Conservation (phyloP, 2,888 invertebrate species). For the Thera obeliscata region DNA sequence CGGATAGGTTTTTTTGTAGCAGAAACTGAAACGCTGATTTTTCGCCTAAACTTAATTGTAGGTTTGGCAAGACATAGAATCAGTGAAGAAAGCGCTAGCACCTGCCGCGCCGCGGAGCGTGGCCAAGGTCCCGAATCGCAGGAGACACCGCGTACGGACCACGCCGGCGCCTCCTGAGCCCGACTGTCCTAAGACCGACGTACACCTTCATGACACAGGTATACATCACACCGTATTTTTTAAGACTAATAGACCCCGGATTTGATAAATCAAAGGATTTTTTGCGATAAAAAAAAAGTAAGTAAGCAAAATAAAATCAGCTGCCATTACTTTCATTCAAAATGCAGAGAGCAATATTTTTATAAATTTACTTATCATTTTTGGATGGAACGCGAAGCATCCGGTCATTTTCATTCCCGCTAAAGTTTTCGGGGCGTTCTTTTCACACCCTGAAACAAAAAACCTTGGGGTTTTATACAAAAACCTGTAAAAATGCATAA, state of each 20-base stretch:
- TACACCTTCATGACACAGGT: slow-evolving; percentile 58
- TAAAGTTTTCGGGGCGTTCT: neutral
- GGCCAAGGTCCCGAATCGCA: slow-evolving; percentile 70
- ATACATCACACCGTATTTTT: neutral
- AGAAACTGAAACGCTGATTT: no score
- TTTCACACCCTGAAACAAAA: neutral
- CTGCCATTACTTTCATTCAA: no score
- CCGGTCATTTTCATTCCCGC: no score
- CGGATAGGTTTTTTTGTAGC: no score
- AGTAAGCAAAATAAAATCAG: no score
- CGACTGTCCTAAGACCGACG: slow-evolving; percentile 70
- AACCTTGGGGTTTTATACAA: neutral
- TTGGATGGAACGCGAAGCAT: no score
- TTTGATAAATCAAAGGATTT: no score
- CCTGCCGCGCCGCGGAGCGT: slow-evolving; percentile 82
- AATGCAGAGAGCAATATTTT: no score
- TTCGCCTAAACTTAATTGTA: slow-evolving; percentile 27
- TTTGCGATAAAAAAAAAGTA: no score
- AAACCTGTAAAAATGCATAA: neutral
- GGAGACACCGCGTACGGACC: slow-evolving; percentile 50
- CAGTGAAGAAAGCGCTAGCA: slow-evolving; percentile 86
- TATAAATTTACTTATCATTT: no score
- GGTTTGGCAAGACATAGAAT: slow-evolving; percentile 91
- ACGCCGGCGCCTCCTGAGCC: slow-evolving; percentile 50
- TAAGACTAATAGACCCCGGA: neutral